Base-by-base conservation (phyloP, 2,797 vertebrate genomes). In the Pyrrhura leucotis region DNA sequence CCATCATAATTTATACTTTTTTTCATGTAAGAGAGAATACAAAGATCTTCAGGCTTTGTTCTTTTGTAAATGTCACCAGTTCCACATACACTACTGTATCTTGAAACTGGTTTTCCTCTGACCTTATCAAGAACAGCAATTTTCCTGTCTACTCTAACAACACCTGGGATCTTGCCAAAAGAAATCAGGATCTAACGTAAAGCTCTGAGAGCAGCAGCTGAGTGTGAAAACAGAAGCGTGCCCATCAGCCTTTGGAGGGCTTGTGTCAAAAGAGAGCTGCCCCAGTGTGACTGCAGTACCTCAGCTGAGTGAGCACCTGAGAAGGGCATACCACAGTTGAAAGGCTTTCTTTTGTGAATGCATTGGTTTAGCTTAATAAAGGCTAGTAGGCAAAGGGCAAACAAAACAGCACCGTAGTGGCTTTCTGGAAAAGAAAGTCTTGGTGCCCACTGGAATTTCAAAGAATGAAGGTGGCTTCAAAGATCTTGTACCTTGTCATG, bases 131-230 rank as follows among this genome's bases (percentile, higher is more conserved):
- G 68, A 91, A 66, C 22, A 68, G 44, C 54, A 28, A 26, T 74
- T 75, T 88, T 78, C 61, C 81, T 71, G 17, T 28, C 81, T 65
- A 25, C 14, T 84, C 58, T 65, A 85, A 37, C 50, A 48, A 69
- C 82, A 91, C 74, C 68, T 73, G 77, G n/a, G 42, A 85, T 78
- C 61, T 82, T 95, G 94, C 80, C 95, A 95, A 73, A 95, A 95
- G 65, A 78, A 85, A 93, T 91, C 44, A 89, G 28, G 80, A 54
- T 89, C 84, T 66, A 67, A 50, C 1, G 3, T 3, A 42, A 50
- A 71, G 63, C 50, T 86, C 33, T 2, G 8, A 62, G 48, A 78
- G 18, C 65, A 87, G 53, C 6, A 3, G n/a, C 66, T 79, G 89
- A 91, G 77, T 79, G 77, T 90, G 87, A 65, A 85, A 86, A 68